Percentiles rank a stretch among this genome's conserved stretches.
Evolutionary conservation across 2,888 invertebrate species (phyloP).

Genomic region (Cephus rjabovi): DNA sequence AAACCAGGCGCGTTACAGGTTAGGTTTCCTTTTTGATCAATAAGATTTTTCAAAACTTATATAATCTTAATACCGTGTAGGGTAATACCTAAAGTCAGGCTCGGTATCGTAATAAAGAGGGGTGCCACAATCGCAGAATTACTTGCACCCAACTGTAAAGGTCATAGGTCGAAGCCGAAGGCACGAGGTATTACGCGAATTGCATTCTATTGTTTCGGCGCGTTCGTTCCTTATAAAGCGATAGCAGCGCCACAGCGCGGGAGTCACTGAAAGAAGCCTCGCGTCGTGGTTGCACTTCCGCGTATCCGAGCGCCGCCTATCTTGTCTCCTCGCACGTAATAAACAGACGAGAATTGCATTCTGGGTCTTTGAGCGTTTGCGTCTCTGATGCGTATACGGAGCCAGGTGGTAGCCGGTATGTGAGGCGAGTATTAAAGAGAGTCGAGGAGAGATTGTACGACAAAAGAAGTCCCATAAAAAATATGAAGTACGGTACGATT

Average conservation of each 20-base stretch:
- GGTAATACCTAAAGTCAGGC: background rate
- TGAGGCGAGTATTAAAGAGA: background rate
- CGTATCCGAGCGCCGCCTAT: conserved; percentile 52
- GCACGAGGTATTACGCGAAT: background rate
- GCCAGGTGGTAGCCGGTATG: background rate
- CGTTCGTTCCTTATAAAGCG: background rate
- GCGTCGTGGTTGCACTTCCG: conserved; percentile 57
- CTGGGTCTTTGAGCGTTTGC: background rate
- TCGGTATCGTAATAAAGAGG: background rate
- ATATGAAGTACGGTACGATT: background rate
- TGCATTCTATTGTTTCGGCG: background rate
- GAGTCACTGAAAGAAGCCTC: conserved; percentile 63
- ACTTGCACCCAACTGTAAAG: background rate
- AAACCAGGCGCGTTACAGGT: background rate
- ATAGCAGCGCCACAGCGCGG: conserved; percentile 24
- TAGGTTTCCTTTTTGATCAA: background rate
- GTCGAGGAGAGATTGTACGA: background rate
- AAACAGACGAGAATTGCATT: background rate
- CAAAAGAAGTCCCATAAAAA: background rate
- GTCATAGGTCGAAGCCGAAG: background rate
- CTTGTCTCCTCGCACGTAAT: conserved; percentile 32
- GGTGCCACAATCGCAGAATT: background rate
- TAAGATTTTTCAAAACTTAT: too few species aligned
- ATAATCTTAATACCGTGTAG: background rate
- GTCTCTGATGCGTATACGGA: background rate